Evolutionary conservation across 2,888 invertebrate species (phyloP).

Genomic region (Ommatoiulus sabulosus): DNA sequence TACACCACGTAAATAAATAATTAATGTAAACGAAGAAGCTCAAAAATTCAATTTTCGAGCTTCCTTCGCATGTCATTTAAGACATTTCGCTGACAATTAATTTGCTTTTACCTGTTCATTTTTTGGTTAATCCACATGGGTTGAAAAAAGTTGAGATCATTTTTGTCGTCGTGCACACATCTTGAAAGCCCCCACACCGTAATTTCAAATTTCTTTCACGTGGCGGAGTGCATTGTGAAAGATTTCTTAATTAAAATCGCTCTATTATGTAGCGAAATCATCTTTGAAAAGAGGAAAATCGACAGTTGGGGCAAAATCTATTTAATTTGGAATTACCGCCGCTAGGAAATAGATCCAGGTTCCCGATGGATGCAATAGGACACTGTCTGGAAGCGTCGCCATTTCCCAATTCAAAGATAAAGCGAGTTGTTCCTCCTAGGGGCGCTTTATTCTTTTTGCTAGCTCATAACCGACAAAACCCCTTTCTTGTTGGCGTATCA

Average conservation of each 20-base stretch:
- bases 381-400: background rate
- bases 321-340: background rate
- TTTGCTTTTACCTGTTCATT: too few relatives aligned
- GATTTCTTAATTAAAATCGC: background rate
- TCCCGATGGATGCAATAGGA: background rate
- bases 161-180: background rate
- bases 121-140: too few relatives aligned
- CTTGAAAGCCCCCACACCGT: background rate
- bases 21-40: too few relatives aligned
- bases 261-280: background rate
- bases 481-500: conserved; percentile 5
- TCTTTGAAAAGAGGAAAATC: background rate
- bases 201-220: background rate
- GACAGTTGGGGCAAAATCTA: background rate
- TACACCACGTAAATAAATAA: too few relatives aligned
- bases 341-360: background rate
- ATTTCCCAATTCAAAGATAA: background rate
- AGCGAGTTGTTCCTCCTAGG: background rate
- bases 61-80: too few relatives aligned
- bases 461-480: conserved; percentile 8
- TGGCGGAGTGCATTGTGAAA: background rate
- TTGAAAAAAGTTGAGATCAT: background rate
- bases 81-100: too few relatives aligned
- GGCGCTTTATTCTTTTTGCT: background rate
- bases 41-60: too few relatives aligned